phyloP scores from a whole-genome alignment of 2,888 invertebrate species.

The Mimachlamys varia region DNA sequence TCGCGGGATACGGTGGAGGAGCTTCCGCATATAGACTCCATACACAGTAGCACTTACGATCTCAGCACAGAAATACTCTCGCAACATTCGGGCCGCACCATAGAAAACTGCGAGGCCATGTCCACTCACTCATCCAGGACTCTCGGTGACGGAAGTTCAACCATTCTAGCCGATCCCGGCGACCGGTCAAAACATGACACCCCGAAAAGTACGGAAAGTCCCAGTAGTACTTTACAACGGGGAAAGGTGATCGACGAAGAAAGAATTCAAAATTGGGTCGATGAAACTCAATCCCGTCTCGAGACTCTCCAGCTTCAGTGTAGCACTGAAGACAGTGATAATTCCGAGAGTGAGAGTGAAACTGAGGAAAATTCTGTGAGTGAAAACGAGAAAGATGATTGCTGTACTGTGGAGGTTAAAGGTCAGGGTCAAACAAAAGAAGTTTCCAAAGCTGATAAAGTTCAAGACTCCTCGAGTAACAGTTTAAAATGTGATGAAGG shows the following conservation, averaged over 20 bases:
- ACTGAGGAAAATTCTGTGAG: slow-evolving; percentile 34
- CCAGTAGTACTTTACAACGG: slow-evolving; percentile 54
- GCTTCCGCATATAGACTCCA: slow-evolving; percentile 77
- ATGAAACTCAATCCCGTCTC: slow-evolving; percentile 69
- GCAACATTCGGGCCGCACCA: slow-evolving; percentile 74
- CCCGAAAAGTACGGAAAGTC: slow-evolving; percentile 52
- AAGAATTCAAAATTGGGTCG: slow-evolving; percentile 78
- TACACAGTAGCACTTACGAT: slow-evolving; percentile 70
- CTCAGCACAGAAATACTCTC: slow-evolving; percentile 75
- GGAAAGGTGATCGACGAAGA: slow-evolving; percentile 73
- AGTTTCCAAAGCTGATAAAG: neutral
- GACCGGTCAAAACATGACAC: slow-evolving; percentile 50
- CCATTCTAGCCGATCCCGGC: slow-evolving; percentile 57
- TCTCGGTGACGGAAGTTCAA: slow-evolving; percentile 67
- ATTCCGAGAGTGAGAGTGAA: slow-evolving; percentile 43
- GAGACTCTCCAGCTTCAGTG: slow-evolving; percentile 52
- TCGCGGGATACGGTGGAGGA: slow-evolving; percentile 63
- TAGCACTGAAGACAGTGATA: slow-evolving; percentile 45
- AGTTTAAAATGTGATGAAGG: neutral
- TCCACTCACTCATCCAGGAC: slow-evolving; percentile 76
- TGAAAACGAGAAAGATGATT: slow-evolving; percentile 8
- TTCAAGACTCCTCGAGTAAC: neutral
- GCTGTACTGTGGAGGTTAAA: neutral
- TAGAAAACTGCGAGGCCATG: slow-evolving; percentile 71
- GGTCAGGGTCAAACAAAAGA: neutral